Evolutionary conservation across 2,888 invertebrate species (phyloP), one percentile per base, ranked within the genome.

Genomic region (Eledona agricola): DNA sequence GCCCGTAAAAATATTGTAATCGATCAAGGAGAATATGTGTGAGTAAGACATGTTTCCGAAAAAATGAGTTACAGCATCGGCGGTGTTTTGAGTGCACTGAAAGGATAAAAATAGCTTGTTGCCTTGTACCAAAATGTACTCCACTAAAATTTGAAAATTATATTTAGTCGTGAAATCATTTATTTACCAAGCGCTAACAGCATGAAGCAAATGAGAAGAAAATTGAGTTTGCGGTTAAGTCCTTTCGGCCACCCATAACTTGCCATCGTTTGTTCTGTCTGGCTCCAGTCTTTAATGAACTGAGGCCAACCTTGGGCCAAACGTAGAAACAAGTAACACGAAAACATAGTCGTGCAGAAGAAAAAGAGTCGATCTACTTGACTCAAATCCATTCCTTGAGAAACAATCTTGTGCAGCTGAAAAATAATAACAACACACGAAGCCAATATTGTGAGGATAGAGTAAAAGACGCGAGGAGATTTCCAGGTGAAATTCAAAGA

Each of bases 21-120:
- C 43, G 1, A 62, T 40, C 15, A 55, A 10, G 0, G 47, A 10
- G 32, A 63, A 63, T 9, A 59, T 43, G 12, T 63, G 54, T 0
- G 58, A 55, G 15, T 51, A 52, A 5, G 58, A 57, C 29, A 59
- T 38, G 29, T 59, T 58, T 22, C 58, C 38, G 4, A 63, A 45
- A 25, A 59, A 61, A 32, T 60, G 61, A 10, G 42, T 55, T 5
- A 59, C 23, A 4, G 59, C 56, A 25, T 55, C 52, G 6, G 6
- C 11, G 3, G 25, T 11, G 22, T 47, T 51, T 4, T 43, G 6
- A 4, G 57, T 55, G 38, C 62, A 62, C 7, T 49, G 20, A 0
- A 56, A 12, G 1, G 50, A 46, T n/a, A 57, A 34, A 12, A 45
- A 20, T 1, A 62, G 22, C 40, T 53, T 57, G 16, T 51, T 58